Evolutionary conservation across 2,888 invertebrate species (phyloP).

Genomic region (Nomada hirtipes): DNA sequence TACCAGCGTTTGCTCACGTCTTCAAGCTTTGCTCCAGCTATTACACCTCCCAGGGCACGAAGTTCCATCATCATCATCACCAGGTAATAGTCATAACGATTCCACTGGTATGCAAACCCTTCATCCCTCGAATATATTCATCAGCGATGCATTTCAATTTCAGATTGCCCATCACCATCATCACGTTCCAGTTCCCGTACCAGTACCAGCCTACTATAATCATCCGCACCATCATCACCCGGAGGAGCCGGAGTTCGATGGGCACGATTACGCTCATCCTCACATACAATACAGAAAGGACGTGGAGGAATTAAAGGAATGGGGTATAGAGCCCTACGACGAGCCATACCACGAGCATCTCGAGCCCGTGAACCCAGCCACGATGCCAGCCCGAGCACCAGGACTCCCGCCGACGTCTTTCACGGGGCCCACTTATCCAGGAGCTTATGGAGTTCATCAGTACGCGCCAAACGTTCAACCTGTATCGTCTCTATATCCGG

Average conservation of each 20-base stretch:
- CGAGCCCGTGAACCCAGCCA: not conserved
- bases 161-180: constrained; percentile 92
- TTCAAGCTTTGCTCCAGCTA: constrained; percentile 95
- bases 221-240: constrained; percentile 77
- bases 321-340: constrained; percentile 81
- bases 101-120: too few species aligned
- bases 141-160: not conserved
- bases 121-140: not conserved
- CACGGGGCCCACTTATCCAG: constrained; percentile 40
- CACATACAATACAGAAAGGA: constrained; percentile 82
- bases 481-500: constrained; percentile 62
- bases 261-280: constrained; percentile 81
- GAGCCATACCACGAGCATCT: constrained; percentile 72
- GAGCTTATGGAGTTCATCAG: constrained; percentile 68
- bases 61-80: constrained; percentile 93
- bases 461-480: constrained; percentile 69
- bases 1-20: constrained; percentile 92
- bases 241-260: constrained; percentile 78
- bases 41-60: constrained; percentile 90
- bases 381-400: constrained; percentile 40
- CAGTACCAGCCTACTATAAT: constrained; percentile 79
- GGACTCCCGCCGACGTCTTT: constrained; percentile 54
- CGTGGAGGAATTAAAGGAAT: constrained; percentile 81
- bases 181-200: constrained; percentile 85
- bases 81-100: constrained; percentile 76